Evolutionary conservation across 2,888 invertebrate species (phyloP).

Genomic region (Chorisops tibialis): DNA sequence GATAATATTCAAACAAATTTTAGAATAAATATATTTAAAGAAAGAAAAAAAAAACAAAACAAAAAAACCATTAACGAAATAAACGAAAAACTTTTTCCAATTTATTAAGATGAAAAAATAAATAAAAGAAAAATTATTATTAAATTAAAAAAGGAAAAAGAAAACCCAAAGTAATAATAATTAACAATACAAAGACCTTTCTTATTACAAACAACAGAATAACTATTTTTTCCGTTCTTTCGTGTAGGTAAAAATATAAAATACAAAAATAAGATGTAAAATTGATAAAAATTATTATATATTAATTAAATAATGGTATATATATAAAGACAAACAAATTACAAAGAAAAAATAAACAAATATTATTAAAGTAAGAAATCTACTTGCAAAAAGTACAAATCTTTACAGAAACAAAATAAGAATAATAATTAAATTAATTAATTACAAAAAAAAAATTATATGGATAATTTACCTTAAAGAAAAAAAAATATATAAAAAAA

Average conservation of each 20-base stretch:
- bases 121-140: neutral
- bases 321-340: slow-evolving; percentile 29
- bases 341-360: slow-evolving; percentile 40
- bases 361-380: slow-evolving; percentile 34
- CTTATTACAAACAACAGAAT: neutral
- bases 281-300: slow-evolving; percentile 26
- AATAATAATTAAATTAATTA: slow-evolving; percentile 19
- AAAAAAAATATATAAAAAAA: neutral
- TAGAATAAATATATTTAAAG: too few species aligned
- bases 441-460: slow-evolving; percentile 8
- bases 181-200: neutral
- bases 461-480: neutral
- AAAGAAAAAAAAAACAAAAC: too few species aligned
- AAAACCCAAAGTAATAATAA: neutral
- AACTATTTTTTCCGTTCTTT: slow-evolving; percentile 27
- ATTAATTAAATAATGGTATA: too few species aligned
- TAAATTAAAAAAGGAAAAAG: slow-evolving; percentile 1
- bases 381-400: slow-evolving; percentile 50
- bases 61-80: too few species aligned
- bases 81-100: too few species aligned
- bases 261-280: slow-evolving; percentile 1
- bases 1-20: too few species aligned
- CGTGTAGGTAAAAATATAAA: slow-evolving; percentile 21
- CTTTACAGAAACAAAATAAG: slow-evolving; percentile 36
- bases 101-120: too few species aligned